These are phyloP conservation scores for Muscicapa striata DNA, from an alignment of 2,797 vertebrate species.

Conservation along the genomic window DNA sequence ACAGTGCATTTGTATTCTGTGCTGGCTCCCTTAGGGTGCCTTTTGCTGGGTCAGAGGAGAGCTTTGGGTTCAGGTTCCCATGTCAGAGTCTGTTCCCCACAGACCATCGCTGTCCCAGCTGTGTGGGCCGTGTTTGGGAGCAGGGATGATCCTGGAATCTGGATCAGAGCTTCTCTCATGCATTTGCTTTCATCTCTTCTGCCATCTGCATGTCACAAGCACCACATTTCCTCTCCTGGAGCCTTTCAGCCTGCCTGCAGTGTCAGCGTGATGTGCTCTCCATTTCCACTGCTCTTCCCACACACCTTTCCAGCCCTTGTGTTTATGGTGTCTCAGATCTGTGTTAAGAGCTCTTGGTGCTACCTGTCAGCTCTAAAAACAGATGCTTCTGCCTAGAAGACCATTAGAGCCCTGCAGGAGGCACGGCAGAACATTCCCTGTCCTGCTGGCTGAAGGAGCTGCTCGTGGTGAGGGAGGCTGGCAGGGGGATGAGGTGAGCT, in stretches of 20 bases:
- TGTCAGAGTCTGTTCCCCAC: neutral
- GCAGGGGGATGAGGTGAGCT: neutral
- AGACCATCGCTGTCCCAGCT: accelerated
- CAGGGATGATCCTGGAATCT: accelerated
- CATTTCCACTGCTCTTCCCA: neutral
- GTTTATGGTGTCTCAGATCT: neutral
- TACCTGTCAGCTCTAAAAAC: neutral
- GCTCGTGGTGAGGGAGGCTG: accelerated
- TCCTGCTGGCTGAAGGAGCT: neutral
- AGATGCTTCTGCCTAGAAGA: neutral
- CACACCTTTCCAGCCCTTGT: neutral
- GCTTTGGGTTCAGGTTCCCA: neutral
- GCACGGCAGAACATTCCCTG: accelerated
- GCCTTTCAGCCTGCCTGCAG: neutral
- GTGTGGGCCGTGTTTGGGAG: accelerated
- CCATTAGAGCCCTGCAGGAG: neutral
- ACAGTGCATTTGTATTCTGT: accelerated
- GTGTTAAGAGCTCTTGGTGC: neutral
- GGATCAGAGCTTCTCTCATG: accelerated
- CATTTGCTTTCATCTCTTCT: neutral
- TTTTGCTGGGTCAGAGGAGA: neutral
- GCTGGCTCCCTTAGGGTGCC: neutral
- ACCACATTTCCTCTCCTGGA: neutral
- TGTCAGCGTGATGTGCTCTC: neutral
- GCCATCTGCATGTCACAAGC: neutral